Evolutionary conservation across 2,797 vertebrate species (phyloP).

Genomic region (Halcyon leucocephala): DNA sequence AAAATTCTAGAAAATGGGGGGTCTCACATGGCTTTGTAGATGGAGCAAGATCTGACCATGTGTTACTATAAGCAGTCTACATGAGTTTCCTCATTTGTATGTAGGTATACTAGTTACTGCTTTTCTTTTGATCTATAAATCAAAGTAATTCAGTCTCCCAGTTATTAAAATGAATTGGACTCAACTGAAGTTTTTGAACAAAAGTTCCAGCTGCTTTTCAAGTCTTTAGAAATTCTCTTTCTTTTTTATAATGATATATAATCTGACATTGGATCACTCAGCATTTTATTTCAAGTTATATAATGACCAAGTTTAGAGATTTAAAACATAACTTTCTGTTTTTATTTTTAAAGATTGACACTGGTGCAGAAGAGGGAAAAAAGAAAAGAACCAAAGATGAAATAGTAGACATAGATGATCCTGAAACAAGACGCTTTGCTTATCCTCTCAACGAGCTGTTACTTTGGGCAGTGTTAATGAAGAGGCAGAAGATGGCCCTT

Average conservation of each 20-base stretch:
- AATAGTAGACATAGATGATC: slow-evolving; percentile 97
- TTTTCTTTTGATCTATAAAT: slow-evolving; percentile 1
- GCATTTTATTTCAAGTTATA: neutral
- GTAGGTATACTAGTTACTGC: neutral
- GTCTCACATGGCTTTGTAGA: neutral
- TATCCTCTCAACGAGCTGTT: slow-evolving; percentile 98
- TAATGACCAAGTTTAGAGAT: neutral
- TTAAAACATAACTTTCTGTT: neutral
- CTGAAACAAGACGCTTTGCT: slow-evolving; percentile 93
- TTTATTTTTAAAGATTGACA: slow-evolving; percentile 83
- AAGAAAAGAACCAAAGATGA: slow-evolving; percentile 95
- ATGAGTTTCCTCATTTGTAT: neutral
- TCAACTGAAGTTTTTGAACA: neutral
- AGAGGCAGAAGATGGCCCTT: slow-evolving; percentile 97
- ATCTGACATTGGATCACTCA: neutral
- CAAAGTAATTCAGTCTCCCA: neutral
- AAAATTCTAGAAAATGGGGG: neutral
- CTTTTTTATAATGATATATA: neutral
- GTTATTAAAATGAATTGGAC: neutral
- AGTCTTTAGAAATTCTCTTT: neutral
- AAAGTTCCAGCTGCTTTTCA: neutral
- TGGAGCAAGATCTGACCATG: neutral
- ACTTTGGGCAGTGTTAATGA: slow-evolving; percentile 98
- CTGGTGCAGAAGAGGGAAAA: slow-evolving; percentile 89
- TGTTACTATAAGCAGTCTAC: neutral